Evolutionary conservation across 1,140 invertebrate species (phyloP), one percentile per base, ranked within the genome.

Genomic region (Caenorhabditis brenneri): DNA sequence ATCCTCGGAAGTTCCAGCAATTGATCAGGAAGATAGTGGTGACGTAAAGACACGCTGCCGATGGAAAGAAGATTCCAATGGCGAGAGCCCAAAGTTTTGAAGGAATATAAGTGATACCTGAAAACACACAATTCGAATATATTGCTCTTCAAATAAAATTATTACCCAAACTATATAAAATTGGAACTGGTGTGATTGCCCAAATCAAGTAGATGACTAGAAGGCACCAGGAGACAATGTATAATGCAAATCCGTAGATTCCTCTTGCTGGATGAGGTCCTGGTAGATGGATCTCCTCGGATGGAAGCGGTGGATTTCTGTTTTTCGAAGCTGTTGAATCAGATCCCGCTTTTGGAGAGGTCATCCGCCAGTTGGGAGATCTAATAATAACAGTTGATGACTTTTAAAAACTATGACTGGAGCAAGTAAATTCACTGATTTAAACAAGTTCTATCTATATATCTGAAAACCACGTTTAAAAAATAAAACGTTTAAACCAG

Each of bases 211-310:
- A 87, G n/a, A 85, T 24, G 2, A 84, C 60, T 1, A 82, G 51
- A 24, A 87, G 79, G 22, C 83, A 49, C 79, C 53, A 81, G 29
- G 86, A 83, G 19, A 51, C 48, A 36, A 87, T 55, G 33, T 87
- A 87, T 2, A 87, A 60, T 16, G 83, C 86, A 60, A 87, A 87
- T 19, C 86, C 86, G 86, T 87, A 87, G 60, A 87, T 87, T 78
- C 84, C 82, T 22, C 82, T 31, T 22, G 82, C 82, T 27, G 82
- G 82, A 65, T 83, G 82, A 9, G 82, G 82, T 24, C 58, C 82
- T 10, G 82, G 82, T 9, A 69, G 24, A 58, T 83, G 82, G 22
- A 83, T 60, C 16, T 83, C 82, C 60, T 83, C 82, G 10, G 82
- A 48, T 15, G 69, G 82, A 19, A 79, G 53, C 19, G 82, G 82